Percentiles rank a stretch among this genome's conserved stretches.
Evolutionary conservation across 2,888 invertebrate species (phyloP).

Genomic region (Parochlus steinenii): DNA sequence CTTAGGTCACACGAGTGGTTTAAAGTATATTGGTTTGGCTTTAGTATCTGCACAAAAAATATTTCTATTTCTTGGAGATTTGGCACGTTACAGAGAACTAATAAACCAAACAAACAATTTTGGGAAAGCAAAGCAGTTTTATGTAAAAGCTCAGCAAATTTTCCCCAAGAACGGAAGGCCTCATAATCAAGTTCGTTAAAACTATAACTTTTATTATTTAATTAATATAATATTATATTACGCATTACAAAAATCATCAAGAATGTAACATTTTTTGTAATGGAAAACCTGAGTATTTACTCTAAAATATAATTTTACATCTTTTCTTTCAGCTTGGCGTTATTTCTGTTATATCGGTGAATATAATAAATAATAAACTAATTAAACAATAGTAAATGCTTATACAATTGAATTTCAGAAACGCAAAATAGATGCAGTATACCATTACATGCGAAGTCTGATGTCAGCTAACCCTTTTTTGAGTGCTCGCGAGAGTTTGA

Average conservation of each 20-base stretch:
- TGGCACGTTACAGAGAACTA: constrained; percentile 79
- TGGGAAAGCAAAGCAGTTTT: constrained; percentile 68
- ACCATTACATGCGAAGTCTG: constrained; percentile 88
- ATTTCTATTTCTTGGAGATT: constrained; percentile 78
- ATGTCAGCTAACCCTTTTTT: constrained; percentile 87
- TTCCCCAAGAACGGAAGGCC: constrained; percentile 91
- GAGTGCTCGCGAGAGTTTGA: constrained; percentile 78
- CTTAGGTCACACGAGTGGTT: constrained; percentile 41
- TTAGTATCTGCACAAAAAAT: constrained; percentile 76
- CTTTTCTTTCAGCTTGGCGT: constrained; percentile 8
- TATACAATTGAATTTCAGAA: constrained; percentile 42
- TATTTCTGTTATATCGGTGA: constrained; percentile 4
- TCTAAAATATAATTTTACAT: constrained; percentile 2
- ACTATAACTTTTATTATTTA: constrained; percentile 7
- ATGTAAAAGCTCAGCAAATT: constrained; percentile 82
- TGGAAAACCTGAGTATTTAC: too few relatives aligned
- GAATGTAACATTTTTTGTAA: too few relatives aligned
- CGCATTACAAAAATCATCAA: too few relatives aligned
- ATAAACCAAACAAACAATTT: constrained; percentile 66
- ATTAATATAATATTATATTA: background rate
- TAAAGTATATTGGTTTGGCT: constrained; percentile 53
- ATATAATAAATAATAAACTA: background rate
- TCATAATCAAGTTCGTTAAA: constrained; percentile 74
- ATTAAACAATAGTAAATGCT: background rate
- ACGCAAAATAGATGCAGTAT: constrained; percentile 88